These are phyloP conservation scores for Bemisia tabaci DNA, from an alignment of 1,140 invertebrate species.

Conservation along the genomic window DNA sequence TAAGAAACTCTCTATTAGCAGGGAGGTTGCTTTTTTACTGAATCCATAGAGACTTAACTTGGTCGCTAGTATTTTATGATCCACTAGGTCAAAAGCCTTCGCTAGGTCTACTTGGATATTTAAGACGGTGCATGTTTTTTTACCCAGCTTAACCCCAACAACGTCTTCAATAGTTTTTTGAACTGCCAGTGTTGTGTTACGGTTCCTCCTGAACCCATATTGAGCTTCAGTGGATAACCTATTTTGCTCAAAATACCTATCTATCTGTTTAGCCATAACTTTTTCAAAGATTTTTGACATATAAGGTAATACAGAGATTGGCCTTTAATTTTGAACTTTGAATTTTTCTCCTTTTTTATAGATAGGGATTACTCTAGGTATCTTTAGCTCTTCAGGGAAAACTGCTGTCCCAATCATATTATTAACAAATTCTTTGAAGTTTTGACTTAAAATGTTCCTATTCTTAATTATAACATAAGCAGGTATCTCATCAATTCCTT, in stretches of 20 bases:
- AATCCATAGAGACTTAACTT: not conserved
- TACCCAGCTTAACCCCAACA: not conserved
- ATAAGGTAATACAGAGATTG: not conserved
- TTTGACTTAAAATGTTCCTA: not conserved
- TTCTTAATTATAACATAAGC: not conserved
- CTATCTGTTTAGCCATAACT: not conserved
- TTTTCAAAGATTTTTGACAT: not conserved
- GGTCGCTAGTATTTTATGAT: not conserved
- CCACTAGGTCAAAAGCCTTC: not conserved
- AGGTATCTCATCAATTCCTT: not conserved
- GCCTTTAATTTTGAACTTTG: not conserved
- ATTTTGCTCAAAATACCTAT: not conserved
- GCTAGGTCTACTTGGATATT: not conserved
- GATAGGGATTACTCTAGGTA: not conserved
- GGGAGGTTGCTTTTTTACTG: not conserved
- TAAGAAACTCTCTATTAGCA: not conserved
- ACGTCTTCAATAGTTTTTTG: not conserved
- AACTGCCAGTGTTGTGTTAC: not conserved
- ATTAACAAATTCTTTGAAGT: not conserved
- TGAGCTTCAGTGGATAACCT: not conserved
- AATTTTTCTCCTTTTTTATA: not conserved
- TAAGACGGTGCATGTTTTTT: not conserved
- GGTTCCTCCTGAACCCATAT: not conserved
- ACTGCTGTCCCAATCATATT: not conserved
- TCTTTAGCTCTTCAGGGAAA: not conserved